Evolutionary conservation across 2,797 vertebrate genomes (phyloP), one percentile per base, ranked within the genome.

Genomic region (Babyrousa celebensis): DNA sequence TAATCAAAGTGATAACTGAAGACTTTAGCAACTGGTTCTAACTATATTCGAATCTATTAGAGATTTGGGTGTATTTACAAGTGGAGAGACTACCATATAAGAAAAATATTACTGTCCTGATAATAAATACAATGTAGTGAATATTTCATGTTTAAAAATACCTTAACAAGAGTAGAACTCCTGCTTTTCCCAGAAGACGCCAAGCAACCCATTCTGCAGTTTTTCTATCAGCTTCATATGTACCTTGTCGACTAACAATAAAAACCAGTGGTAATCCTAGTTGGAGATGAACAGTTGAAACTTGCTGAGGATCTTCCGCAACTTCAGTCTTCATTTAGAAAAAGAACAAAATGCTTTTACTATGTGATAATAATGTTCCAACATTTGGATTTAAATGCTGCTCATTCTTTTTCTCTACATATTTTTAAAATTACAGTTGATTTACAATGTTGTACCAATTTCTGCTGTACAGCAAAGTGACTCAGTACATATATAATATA

Each of bases 221-320:
- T 97, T 96, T 98, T 98, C 97, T 98, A 96, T 99, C 99, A 23
- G 98, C 98, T 79, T 98, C 99, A 0, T 99, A 97, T 0, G 99
- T 99, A 25, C 98, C 98, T 0, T 98, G 98, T 68, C 97, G 99
- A 86, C 99, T 99, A 97, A 99, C 99, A 90, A 99, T 98, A 98
- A 99, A 99, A 85, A 99, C 98, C 97, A 99, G 98, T 0, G 99
- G 99, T 1, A 99, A 98, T 68, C 99, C 99, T 14, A 99, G 99
- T 89, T 99, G 99, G 58, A 99, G 97, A 95, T 99, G 99, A 32
- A 99, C 85, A 0, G 99, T 99, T 48, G 98, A 99, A 85, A 99
- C 98, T 17, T 98, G 98, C 54, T 99, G 99, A 7, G 99, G 99
- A 93, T 99, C 99, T 21, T 98, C 98, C 14, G 98, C 96, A 23